phyloP scores from a whole-genome alignment of 2,797 vertebrate species.

The Chrosomus eos region DNA sequence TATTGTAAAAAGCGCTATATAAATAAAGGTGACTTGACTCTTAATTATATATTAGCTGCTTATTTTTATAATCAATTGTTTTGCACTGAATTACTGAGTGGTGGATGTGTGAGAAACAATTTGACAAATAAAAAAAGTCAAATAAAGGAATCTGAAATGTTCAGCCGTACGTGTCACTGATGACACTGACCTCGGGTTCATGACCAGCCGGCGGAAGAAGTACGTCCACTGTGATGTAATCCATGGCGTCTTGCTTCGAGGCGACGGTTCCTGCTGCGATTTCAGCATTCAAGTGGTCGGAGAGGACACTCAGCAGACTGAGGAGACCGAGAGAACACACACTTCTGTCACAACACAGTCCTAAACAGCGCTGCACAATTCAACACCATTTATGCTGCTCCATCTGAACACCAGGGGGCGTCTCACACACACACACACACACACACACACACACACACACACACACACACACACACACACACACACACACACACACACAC shows the following conservation, averaged over 20 bases:
- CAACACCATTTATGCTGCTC: too few relatives aligned
- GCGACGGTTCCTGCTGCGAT: slow-evolving; percentile 93
- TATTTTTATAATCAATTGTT: not conserved
- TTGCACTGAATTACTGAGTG: not conserved
- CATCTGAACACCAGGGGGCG: too few relatives aligned
- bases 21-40: too few relatives aligned
- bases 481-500: too few relatives aligned
- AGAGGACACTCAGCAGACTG: slow-evolving; percentile 91
- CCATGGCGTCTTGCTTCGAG: slow-evolving; percentile 98
- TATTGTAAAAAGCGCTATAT: too few relatives aligned
- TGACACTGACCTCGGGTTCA: slow-evolving; percentile 93
- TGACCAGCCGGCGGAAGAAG: slow-evolving; percentile 95
- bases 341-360: not conserved
- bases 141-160: too few relatives aligned
- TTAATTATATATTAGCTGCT: too few relatives aligned
- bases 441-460: too few relatives aligned
- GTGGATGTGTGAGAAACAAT: not conserved
- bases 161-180: not conserved
- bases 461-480: too few relatives aligned
- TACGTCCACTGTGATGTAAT: slow-evolving; percentile 99
- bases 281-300: slow-evolving; percentile 97
- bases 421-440: too few relatives aligned
- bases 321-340: not conserved
- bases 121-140: not conserved
- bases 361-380: too few relatives aligned